A percentile compares a stretch with the other conserved stretches of the same genome.
These are phyloP conservation scores for Sialis fuliginosa DNA, from an alignment of 2,888 invertebrate genomes.

Conservation along the genomic window DNA sequence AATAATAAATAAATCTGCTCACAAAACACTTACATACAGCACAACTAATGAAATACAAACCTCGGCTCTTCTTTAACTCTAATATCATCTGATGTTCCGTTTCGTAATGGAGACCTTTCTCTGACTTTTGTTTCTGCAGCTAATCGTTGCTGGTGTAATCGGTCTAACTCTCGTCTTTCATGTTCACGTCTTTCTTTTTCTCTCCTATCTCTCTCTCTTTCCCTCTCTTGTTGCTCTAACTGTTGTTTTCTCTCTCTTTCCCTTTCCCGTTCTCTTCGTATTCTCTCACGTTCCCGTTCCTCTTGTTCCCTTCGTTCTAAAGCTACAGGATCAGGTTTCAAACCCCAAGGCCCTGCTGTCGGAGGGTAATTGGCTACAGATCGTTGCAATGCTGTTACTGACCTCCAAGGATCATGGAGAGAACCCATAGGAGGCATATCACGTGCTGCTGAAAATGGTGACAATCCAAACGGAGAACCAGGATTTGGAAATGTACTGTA, in stretches of 20 bases:
- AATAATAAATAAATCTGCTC: constrained; percentile 19
- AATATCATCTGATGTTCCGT: constrained; percentile 38
- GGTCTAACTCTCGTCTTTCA: constrained; percentile 36
- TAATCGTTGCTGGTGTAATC: constrained; percentile 36
- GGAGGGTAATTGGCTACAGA: constrained; percentile 37
- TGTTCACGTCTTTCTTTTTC: constrained; percentile 33
- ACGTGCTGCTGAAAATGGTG: constrained; percentile 44
- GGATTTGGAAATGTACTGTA: constrained; percentile 47
- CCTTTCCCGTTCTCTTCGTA: constrained; percentile 31
- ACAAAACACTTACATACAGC: constrained; percentile 16
- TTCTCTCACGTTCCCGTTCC: constrained; percentile 37
- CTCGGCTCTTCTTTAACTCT: constrained; percentile 48
- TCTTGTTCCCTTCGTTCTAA: constrained; percentile 43
- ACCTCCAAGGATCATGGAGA: constrained; percentile 51
- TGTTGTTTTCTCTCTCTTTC: constrained; percentile 39
- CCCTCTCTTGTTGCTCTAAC: constrained; percentile 25
- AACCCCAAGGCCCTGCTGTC: constrained; percentile 36
- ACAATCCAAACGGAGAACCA: constrained; percentile 48
- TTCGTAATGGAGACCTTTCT: constrained; percentile 60
- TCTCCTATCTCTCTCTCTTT: constrained; percentile 29
- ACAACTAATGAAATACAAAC: constrained; percentile 21
- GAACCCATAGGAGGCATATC: constrained; percentile 28
- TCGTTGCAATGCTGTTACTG: constrained; percentile 32
- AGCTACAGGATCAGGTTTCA: constrained; percentile 46
- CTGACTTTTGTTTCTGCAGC: constrained; percentile 32